A percentile compares a stretch with the other conserved stretches of the same genome.
Conservation (phyloP, 37 sponge, comb jelly and placozoan species). For the Eunapius fragilis region DNA sequence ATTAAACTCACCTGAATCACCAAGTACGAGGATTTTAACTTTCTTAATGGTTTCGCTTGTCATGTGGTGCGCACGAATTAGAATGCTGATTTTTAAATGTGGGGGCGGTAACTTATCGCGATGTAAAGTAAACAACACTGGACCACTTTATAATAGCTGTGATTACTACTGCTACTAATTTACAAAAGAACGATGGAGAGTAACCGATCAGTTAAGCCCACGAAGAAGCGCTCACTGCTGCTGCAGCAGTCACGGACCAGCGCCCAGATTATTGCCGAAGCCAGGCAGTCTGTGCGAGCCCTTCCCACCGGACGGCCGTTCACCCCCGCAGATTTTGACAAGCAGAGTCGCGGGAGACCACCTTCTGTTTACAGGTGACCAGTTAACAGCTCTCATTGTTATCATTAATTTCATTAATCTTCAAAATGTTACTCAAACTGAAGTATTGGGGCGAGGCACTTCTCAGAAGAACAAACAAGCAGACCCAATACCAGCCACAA, state of each 20-base stretch:
- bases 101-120: neutral
- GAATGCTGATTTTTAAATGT: neutral
- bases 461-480: constrained; percentile 50
- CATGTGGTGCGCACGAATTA: constrained; percentile 29
- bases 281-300: constrained; percentile 54
- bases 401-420: neutral
- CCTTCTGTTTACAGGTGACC: constrained; percentile 76
- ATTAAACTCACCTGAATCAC: constrained; percentile 76
- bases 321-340: constrained; percentile 55
- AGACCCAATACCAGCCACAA: constrained; percentile 60
- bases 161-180: too few species aligned
- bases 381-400: neutral
- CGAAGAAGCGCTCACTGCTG: neutral
- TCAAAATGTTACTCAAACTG: neutral
- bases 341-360: constrained; percentile 53
- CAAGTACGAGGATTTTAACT: constrained; percentile 89
- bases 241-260: constrained; percentile 28
- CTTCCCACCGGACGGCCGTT: constrained; percentile 58
- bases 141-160: neutral
- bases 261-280: constrained; percentile 72
- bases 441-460: constrained; percentile 67
- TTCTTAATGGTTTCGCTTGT: constrained; percentile 65
- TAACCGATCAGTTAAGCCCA: neutral
- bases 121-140: neutral
- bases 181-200: neutral